Evolutionary conservation across 2,113 vertebrate species (phyloP), one percentile per base, ranked within the genome.

Genomic region (Scortum barcoo): DNA sequence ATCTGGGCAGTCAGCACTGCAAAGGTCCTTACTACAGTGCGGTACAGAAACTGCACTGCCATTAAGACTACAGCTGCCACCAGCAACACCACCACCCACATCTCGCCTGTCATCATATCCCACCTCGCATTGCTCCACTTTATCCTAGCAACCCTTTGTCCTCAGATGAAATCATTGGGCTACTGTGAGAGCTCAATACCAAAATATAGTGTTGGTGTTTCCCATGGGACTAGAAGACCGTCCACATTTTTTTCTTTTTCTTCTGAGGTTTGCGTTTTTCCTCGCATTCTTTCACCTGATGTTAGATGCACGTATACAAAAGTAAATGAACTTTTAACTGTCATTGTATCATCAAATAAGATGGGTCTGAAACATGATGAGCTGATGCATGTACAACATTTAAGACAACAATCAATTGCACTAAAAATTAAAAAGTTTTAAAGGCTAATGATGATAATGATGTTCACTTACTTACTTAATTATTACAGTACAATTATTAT

Each of bases 41-140:
- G 56, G 77, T 46, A 28, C 66, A 63, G 66, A 76, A 80, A 77
- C 76, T 50, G 79, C 46, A 40, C n/a, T 44, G 80, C 53, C 82
- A 86, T 66, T 76, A 81, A 77, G 65, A 74, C 81, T 76, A 77
- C 86, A 81, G 77, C 85, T 89, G 88, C 63, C 72, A 88, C 66
- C 81, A 89, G 62, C 78, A 86, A 72, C 73, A 86, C 82, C 84
- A 61, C 76, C 89, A 36, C 88, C 89, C 82, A 91, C 89, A 74
- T 77, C 53, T 76, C 57, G 30, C 63, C 81, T 84, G 79, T 83
- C 75, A 67, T 87, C 67, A 61, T 56, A 76, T 81, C 78, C 76
- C 84, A 88, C 81, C 87, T 80, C 75, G 60, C 66, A 79, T 28
- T 61, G 72, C 76, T 76, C 54, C 28, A 28, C 72, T 86, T 80